Conservation (phyloP, 64 coral and sea anemone genomes). For the Actinia equina region DNA sequence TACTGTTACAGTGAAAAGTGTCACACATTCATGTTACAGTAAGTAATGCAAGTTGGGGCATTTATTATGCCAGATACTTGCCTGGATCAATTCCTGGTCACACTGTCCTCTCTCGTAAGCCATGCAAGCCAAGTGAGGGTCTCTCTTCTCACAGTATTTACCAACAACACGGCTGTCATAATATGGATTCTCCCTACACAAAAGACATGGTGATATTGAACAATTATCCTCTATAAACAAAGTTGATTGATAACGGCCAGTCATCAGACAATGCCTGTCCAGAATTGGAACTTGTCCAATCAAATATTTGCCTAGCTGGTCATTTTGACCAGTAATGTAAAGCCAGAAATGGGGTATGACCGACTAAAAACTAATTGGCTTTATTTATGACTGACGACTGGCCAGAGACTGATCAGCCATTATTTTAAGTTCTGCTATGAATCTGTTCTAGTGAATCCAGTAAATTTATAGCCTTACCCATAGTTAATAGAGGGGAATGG, state of each 20-base stretch:
- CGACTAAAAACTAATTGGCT: too few species aligned
- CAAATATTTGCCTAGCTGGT: too few species aligned
- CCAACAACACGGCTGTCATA: conserved; percentile 98
- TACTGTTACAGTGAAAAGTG: background rate
- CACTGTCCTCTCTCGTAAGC: conserved; percentile 98
- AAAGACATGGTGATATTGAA: background rate
- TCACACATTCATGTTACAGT: background rate
- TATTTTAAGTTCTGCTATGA: too few species aligned
- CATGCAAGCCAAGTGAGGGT: conserved; percentile 94
- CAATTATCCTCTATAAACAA: background rate
- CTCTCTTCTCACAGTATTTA: conserved; percentile 98
- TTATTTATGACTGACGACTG: too few species aligned
- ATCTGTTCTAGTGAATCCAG: background rate
- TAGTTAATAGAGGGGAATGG: too few species aligned
- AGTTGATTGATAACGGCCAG: too few species aligned
- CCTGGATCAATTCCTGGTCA: conserved; percentile 94
- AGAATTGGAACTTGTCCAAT: too few species aligned
- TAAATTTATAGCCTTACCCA: conserved; percentile 14
- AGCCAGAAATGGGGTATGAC: too few species aligned
- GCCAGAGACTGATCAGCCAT: too few species aligned
- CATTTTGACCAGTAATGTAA: too few species aligned
- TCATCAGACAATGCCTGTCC: too few species aligned
- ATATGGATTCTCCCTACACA: conserved; percentile 86
- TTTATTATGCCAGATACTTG: background rate
- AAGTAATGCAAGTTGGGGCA: background rate